A percentile compares a stretch with the other conserved stretches of the same genome.
Conservation (phyloP, 53 echinoderm and acorn worm genomes). For the Echinometra lucunter region DNA sequence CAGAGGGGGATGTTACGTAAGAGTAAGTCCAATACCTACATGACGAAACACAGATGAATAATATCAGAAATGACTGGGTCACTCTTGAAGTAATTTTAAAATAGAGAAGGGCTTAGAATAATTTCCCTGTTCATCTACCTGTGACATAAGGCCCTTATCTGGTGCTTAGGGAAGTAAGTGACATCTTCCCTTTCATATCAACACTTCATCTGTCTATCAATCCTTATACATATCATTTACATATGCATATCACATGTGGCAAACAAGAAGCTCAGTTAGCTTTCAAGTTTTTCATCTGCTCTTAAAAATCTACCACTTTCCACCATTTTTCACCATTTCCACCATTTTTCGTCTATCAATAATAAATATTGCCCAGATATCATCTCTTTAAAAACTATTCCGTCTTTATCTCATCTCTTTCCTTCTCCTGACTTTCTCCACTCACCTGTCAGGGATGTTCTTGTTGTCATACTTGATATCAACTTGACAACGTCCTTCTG, state of each 20-base stretch:
- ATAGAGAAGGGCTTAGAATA: background rate
- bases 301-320: background rate
- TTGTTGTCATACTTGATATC: conserved; percentile 94
- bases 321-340: background rate
- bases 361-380: too few relatives aligned
- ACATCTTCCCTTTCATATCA: too few relatives aligned
- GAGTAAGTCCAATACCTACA: too few relatives aligned
- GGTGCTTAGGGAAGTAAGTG: too few relatives aligned
- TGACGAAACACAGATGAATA: too few relatives aligned
- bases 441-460: conserved; percentile 95
- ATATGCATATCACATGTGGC: too few relatives aligned
- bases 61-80: background rate
- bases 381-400: too few relatives aligned
- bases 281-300: background rate
- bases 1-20: background rate
- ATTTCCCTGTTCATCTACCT: background rate
- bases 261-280: background rate
- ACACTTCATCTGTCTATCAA: too few relatives aligned
- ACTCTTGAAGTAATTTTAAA: background rate
- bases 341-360: background rate
- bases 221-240: too few relatives aligned
- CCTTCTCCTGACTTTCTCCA: background rate
- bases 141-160: background rate
- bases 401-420: background rate
- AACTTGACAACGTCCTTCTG: conserved; percentile 91